These are phyloP conservation scores for Trochalopteron elliotii DNA, from an alignment of 2,113 vertebrate species.

Conservation along the genomic window DNA sequence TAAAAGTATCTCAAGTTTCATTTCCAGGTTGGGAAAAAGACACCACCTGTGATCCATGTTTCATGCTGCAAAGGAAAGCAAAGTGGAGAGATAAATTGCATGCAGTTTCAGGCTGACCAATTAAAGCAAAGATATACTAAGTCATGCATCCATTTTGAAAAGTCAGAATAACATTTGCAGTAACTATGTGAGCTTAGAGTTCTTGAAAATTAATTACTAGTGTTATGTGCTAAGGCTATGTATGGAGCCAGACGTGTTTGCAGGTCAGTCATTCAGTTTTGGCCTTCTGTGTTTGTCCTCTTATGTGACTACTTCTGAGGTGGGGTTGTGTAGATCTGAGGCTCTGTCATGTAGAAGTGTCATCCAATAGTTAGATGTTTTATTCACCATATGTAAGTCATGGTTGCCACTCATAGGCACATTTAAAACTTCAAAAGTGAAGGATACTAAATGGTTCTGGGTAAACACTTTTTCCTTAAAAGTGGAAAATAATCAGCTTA, in stretches of 20 bases:
- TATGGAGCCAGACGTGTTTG: not conserved
- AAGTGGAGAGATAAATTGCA: not conserved
- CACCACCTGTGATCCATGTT: not conserved
- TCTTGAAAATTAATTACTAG: not conserved
- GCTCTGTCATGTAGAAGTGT: not conserved
- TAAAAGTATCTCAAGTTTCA: not conserved
- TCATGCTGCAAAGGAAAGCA: not conserved
- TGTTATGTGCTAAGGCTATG: not conserved
- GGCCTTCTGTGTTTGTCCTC: not conserved
- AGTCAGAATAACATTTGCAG: not conserved
- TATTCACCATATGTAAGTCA: fast-evolving
- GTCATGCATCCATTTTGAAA: not conserved
- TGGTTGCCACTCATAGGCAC: not conserved
- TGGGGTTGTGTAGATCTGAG: not conserved
- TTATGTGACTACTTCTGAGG: not conserved
- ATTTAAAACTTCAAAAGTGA: not conserved
- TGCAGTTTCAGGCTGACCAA: not conserved
- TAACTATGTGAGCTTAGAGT: not conserved
- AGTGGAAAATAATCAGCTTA: not conserved
- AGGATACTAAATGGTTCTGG: not conserved
- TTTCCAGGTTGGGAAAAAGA: not conserved
- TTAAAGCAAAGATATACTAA: not conserved
- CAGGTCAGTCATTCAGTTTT: not conserved
- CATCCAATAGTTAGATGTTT: not conserved
- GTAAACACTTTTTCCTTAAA: not conserved